Conservation (phyloP, 2,797 vertebrate genomes). For the Ispidina picta region DNA sequence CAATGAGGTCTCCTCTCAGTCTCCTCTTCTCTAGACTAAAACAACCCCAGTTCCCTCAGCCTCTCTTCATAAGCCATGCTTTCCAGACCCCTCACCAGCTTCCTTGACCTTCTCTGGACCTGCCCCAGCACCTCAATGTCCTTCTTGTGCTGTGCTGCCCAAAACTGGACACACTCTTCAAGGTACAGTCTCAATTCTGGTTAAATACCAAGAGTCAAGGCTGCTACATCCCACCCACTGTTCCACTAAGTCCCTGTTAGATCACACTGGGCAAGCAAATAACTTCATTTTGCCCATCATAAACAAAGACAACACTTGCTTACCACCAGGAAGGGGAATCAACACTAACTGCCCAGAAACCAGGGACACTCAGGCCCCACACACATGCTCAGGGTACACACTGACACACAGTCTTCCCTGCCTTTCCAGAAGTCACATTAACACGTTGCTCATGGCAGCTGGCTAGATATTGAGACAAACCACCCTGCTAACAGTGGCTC, state of each 20-base stretch:
- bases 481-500: background rate
- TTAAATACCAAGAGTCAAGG: background rate
- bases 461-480: background rate
- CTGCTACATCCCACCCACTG: background rate
- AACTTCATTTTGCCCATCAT: background rate
- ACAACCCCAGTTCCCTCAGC: too few relatives aligned
- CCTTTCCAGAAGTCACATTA: background rate
- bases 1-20: too few relatives aligned
- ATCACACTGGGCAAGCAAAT: background rate
- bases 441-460: background rate
- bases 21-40: too few relatives aligned
- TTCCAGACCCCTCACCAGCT: too few relatives aligned
- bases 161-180: too few relatives aligned
- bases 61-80: too few relatives aligned
- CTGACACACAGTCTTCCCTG: background rate
- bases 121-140: too few relatives aligned
- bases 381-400: rapidly evolving
- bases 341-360: background rate
- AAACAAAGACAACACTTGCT: background rate
- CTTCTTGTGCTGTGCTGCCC: too few relatives aligned
- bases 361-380: background rate
- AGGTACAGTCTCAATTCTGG: background rate
- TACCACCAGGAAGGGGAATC: background rate
- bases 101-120: too few relatives aligned
- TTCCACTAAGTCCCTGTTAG: background rate